These are phyloP conservation scores for Phrixothrix hirtus DNA, from an alignment of 2,888 invertebrate genomes.

Conservation along the genomic window DNA sequence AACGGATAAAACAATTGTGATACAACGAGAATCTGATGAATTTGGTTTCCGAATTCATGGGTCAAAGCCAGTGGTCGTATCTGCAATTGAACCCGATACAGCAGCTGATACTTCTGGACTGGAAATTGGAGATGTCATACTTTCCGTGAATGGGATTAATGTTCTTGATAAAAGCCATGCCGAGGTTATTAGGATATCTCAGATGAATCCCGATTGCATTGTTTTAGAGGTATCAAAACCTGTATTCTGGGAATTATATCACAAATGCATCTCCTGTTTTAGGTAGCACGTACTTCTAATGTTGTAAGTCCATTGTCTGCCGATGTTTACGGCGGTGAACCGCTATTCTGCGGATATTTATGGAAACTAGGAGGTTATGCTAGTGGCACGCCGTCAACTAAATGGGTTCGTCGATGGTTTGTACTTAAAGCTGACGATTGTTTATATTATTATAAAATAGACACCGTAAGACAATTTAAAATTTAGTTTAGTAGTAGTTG, in stretches of 20 bases:
- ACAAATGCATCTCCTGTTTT: constrained; percentile 20
- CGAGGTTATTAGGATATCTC: constrained; percentile 90
- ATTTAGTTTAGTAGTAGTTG: not conserved
- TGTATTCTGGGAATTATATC: too few relatives aligned
- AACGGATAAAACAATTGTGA: constrained; percentile 84
- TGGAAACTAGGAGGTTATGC: constrained; percentile 72
- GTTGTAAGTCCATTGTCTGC: constrained; percentile 71
- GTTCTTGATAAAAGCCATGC: constrained; percentile 92
- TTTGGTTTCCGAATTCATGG: constrained; percentile 96
- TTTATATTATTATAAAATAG: constrained; percentile 92
- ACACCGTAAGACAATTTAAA: constrained; percentile 64
- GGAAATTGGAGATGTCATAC: constrained; percentile 92
- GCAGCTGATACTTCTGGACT: constrained; percentile 91
- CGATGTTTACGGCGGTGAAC: constrained; percentile 63
- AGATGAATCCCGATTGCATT: constrained; percentile 83
- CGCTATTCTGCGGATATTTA: constrained; percentile 74
- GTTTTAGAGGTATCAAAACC: constrained; percentile 79
- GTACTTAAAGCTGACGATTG: constrained; percentile 89
- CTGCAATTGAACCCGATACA: constrained; percentile 91
- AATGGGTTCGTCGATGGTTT: constrained; percentile 92
- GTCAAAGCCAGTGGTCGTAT: constrained; percentile 94
- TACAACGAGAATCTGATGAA: constrained; percentile 82
- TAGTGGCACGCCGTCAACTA: constrained; percentile 59
- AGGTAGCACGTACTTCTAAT: constrained; percentile 85
- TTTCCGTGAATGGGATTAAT: constrained; percentile 87